Base-by-base conservation (phyloP, 2,888 invertebrate genomes). In the Hemicrepidius hirtus region DNA sequence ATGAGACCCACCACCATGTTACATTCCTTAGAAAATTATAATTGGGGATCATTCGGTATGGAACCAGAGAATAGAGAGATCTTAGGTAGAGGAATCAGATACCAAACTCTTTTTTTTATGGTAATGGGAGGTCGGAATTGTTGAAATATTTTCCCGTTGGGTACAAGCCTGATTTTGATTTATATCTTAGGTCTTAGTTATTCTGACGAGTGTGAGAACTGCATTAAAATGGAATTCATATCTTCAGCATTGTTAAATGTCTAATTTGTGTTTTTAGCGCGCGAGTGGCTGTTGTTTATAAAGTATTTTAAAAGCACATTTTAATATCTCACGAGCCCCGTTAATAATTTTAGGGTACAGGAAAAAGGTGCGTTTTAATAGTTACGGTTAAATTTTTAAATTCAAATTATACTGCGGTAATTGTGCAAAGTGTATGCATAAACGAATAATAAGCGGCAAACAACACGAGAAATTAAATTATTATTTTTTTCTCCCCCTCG, bases 371-470 rank as follows among this genome's bases (percentile, higher is more conserved):
- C 18, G 40, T 32, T 57, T 57, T 57, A 57, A 57, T 37, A 60
- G 41, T 37, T 28, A 60, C 28, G n/a, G n/a, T 18, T 46, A 35
- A 41, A 63, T 63, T 63, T 63, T 63, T 65, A 65, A 65, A 65
- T 65, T 53, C 53, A 60, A 68, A 68, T 62, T 62, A 62, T 60
- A 62, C 68, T 24, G 60, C 37, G 59, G 50, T 57, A 67, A 67
- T 67, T 67, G 67, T 44, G 60, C 53, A 60, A 72, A 75, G 65
- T 72, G 53, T 62, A 68, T 69, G 55, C 59, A 55, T 75, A 75
- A 75, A 72, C 71, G 75, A 72, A 71, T 60, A 69, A 65, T 63
- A 69, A 72, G 68, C 65, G 59, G 64, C 67, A 50, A 50, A 57
- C 57, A 57, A 44, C 65, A 53, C n/a, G 40, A 46, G 24, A 57